Percentiles rank a stretch among this genome's conserved stretches.
Evolutionary conservation across 2,113 vertebrate genomes (phyloP).

Genomic region (Pituophis catenifer): DNA sequence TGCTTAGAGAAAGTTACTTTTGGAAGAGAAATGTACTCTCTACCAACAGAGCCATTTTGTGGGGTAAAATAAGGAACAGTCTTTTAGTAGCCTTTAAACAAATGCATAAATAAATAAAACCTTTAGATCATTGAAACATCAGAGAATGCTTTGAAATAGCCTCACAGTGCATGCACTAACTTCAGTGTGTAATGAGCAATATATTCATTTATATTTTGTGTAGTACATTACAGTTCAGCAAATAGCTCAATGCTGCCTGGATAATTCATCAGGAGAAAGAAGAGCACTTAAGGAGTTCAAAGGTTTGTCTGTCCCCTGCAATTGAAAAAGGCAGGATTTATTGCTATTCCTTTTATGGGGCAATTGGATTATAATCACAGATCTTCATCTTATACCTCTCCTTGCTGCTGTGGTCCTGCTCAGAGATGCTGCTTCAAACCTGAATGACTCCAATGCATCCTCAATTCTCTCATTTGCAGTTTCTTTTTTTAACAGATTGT

Average conservation of each 20-base stretch:
- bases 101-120: constrained; percentile 56
- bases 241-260: constrained; percentile 54
- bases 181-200: constrained; percentile 64
- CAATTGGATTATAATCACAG: constrained; percentile 48
- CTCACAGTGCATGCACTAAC: constrained; percentile 54
- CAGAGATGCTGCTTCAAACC: background rate
- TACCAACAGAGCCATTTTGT: background rate
- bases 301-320: constrained; percentile 52
- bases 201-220: constrained; percentile 71
- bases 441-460: fast-evolving
- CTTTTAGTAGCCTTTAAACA: constrained; percentile 46
- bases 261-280: constrained; percentile 61
- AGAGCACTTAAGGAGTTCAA: constrained; percentile 57
- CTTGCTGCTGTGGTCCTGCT: background rate
- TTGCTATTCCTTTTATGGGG: constrained; percentile 51
- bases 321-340: constrained; percentile 58
- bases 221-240: constrained; percentile 58
- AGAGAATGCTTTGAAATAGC: constrained; percentile 50
- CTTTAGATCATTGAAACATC: constrained; percentile 52
- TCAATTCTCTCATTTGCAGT: background rate
- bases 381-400: constrained; percentile 30
- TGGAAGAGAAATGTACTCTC: background rate
- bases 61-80: constrained; percentile 7
- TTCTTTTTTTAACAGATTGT: background rate
- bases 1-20: constrained; percentile 11